phyloP scores from a whole-genome alignment of 2,113 vertebrate species.

The Craseonycteris thonglongyai region DNA sequence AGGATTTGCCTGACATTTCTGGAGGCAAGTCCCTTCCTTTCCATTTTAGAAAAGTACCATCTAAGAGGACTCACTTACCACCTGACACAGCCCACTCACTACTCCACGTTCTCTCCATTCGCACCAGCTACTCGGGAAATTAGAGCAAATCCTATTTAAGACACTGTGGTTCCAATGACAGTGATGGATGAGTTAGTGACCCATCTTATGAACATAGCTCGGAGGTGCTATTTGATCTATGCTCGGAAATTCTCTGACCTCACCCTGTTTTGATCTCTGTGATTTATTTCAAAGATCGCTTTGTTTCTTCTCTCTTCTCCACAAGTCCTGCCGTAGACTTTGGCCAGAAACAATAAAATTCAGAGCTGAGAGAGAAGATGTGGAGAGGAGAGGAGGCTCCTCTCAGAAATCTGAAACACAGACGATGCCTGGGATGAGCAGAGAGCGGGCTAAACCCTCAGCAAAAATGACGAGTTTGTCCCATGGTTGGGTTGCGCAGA shows the following conservation, averaged over 20 bases:
- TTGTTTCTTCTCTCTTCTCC: background rate
- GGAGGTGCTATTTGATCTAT: background rate
- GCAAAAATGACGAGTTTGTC: background rate
- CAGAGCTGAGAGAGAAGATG: background rate
- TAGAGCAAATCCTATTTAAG: conserved; percentile 62
- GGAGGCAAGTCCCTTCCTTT: background rate
- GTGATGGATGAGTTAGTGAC: background rate
- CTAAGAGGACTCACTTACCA: background rate
- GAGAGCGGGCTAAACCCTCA: accelerated
- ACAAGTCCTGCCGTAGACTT: background rate
- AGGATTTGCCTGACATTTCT: background rate
- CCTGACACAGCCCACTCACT: background rate
- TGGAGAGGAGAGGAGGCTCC: background rate
- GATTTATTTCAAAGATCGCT: background rate
- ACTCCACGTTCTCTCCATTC: background rate
- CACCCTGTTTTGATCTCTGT: background rate
- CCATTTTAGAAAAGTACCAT: background rate
- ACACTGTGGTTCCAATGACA: background rate
- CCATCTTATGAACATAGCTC: background rate
- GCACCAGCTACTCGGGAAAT: conserved; percentile 42
- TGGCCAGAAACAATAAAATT: background rate
- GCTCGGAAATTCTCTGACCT: background rate
- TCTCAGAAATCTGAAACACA: background rate
- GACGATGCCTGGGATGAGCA: accelerated
- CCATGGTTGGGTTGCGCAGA: background rate